Evolutionary conservation across 2,113 vertebrate genomes (phyloP), one percentile per base, ranked within the genome.

Genomic region (Callaeas wilsoni): DNA sequence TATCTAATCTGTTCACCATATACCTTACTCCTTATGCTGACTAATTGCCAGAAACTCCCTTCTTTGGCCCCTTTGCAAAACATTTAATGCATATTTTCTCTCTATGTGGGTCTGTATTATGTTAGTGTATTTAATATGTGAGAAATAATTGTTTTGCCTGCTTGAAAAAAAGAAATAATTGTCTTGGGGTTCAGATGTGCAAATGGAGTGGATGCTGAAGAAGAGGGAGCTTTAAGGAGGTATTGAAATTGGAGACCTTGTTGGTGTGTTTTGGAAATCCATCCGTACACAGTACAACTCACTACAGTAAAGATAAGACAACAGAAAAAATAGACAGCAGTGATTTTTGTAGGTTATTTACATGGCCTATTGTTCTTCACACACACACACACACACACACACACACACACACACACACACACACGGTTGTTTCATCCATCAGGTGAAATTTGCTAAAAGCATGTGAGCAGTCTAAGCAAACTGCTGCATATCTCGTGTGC

Each of bases 1-100:
- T 93, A 83, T 95, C 92, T 97, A 70, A 96, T 94, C 93, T 96
- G 0, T 80, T 89, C 82, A 73, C 70, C 44, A 30, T 93, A 84
- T 83, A 88, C 63, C 68, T 91, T 93, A 83, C 44, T 92, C 78
- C 64, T 80, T 86, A 42, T n/a, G 19, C 67, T 63, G 64, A 84
- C 19, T 74, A 83, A 84, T 83, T 90, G 93, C 74, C 82, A 91
- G 67, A 90, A 89, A 93, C 49, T 88, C 75, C 73, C 64, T 93
- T 81, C 64, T 88, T 71, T 94, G 84, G 64, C 69, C 70, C 4
- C 71, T 84, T 85, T 60, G 74, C 68, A 92, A 59, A 90, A 91
- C 7, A 4, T 41, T 84, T 52, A 35, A 64, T 73, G 49, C 44
- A 44, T 79, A 37, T 87, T 91, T 64, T 87, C 32, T 83, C 53